Percentiles rank a stretch among this genome's conserved stretches.
Evolutionary conservation across 2,797 vertebrate genomes (phyloP).

Genomic region (Chanos chanos): DNA sequence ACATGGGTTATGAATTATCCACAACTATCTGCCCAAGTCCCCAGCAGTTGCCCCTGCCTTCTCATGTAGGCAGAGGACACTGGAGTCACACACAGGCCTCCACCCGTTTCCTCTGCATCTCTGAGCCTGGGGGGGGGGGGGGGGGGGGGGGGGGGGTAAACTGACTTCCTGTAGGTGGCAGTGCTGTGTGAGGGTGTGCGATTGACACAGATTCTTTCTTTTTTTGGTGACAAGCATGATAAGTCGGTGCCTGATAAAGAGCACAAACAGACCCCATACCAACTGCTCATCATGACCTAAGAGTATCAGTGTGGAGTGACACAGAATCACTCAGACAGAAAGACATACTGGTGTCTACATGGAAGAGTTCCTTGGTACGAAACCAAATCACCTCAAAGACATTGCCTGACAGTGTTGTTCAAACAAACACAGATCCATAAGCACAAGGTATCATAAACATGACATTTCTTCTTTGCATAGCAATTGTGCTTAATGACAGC

Average conservation of each 20-base stretch:
- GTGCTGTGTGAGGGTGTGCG: slow-evolving; percentile 44
- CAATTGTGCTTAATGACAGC: slow-evolving; percentile 44
- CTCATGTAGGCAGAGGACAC: too few relatives aligned
- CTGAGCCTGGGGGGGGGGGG: slow-evolving; percentile 59
- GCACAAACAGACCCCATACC: too few relatives aligned
- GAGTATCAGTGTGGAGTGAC: not conserved
- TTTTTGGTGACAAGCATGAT: too few relatives aligned
- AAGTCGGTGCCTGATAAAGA: too few relatives aligned
- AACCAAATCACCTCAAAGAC: slow-evolving; percentile 4
- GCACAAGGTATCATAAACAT: not conserved
- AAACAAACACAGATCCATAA: slow-evolving; percentile 6
- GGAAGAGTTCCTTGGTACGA: too few relatives aligned
- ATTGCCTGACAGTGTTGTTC: not conserved
- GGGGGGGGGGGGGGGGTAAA: slow-evolving; percentile 40
- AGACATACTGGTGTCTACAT: not conserved
- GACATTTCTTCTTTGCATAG: slow-evolving; percentile 57
- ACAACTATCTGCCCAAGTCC: too few relatives aligned
- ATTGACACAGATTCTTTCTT: not conserved
- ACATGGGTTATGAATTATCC: too few relatives aligned
- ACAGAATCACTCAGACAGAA: not conserved
- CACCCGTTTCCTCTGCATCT: slow-evolving; percentile 54
- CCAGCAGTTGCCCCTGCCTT: too few relatives aligned
- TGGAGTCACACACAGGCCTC: slow-evolving; percentile 10
- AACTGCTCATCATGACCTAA: too few relatives aligned
- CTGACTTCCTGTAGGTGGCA: slow-evolving; percentile 63